Percentiles rank a stretch among this genome's conserved stretches.
Conservation (phyloP, 2,888 invertebrate species). For the Gnatocerus cornutus region DNA sequence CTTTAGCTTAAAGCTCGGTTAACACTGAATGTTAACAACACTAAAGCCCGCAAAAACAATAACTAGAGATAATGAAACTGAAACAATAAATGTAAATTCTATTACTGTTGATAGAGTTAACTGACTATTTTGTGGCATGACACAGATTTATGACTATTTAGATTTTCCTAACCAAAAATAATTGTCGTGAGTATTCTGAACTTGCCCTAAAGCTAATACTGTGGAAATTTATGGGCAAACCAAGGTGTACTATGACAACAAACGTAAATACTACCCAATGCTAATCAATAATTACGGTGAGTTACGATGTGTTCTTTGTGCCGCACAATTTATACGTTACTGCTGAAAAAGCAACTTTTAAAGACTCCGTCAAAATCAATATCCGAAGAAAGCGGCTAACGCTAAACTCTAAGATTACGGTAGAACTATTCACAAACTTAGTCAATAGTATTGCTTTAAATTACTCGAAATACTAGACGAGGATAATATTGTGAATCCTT, state of each 20-base stretch:
- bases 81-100: too few species aligned
- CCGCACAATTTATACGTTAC: neutral
- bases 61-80: too few species aligned
- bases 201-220: neutral
- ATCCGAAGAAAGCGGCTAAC: neutral
- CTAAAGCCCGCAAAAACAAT: too few species aligned
- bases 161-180: neutral
- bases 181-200: neutral
- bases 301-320: neutral
- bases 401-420: constrained; percentile 1
- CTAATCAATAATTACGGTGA: neutral
- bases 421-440: neutral
- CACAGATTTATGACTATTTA: neutral
- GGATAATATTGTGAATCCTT: too few species aligned
- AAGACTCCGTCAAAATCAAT: constrained; percentile 4
- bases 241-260: constrained; percentile 2
- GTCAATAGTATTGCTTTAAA: neutral
- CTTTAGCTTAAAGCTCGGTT: neutral
- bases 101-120: too few species aligned
- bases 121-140: too few species aligned
- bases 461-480: neutral
- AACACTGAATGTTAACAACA: too few species aligned
- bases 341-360: constrained; percentile 4
- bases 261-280: neutral
- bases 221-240: neutral